Evolutionary conservation across 37 sponge, comb jelly and placozoan species (phyloP).

Genomic region (Diacarnus erythraeanus): DNA sequence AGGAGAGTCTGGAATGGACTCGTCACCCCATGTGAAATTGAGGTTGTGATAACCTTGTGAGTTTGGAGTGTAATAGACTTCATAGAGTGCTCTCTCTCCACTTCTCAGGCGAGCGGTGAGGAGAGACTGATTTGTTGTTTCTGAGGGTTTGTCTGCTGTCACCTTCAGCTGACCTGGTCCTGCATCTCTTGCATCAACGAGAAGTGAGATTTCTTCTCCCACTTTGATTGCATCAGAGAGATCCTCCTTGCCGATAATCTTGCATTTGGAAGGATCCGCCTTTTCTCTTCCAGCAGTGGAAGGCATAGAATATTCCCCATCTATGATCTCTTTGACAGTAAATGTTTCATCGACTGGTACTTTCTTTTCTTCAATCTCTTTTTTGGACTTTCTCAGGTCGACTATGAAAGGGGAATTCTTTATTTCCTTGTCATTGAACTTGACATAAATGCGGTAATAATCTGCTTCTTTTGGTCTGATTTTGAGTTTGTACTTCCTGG

Average conservation of each 20-base stretch:
- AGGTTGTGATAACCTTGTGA: conserved; percentile 45
- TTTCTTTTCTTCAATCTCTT: neutral
- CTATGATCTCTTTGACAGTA: conserved; percentile 27
- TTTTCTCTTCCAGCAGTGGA: too few relatives aligned
- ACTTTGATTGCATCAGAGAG: conserved; percentile 9
- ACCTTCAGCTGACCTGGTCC: conserved; percentile 75
- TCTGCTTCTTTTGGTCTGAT: conserved; percentile 49
- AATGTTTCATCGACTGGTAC: conserved; percentile 17
- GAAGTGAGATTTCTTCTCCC: conserved; percentile 45
- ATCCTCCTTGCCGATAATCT: conserved; percentile 25
- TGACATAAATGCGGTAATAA: conserved; percentile 34
- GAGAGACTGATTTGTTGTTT: conserved; percentile 8
- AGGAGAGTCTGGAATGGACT: conserved; percentile 56
- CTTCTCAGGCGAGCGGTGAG: neutral
- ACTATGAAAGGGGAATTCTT: conserved; percentile 52
- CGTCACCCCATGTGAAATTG: conserved; percentile 46
- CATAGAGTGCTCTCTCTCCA: neutral
- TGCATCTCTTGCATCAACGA: conserved; percentile 62
- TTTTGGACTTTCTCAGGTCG: conserved; percentile 20
- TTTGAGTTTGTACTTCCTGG: conserved; percentile 15
- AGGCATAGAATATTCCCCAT: too few relatives aligned
- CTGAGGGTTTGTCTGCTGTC: conserved; percentile 42
- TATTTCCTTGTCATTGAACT: conserved; percentile 28
- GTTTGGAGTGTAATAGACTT: conserved; percentile 51
- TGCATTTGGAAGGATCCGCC: conserved; percentile 48